Percentiles rank a stretch among this genome's conserved stretches.
Evolutionary conservation across 2,113 vertebrate genomes (phyloP).

Genomic region (Cygnus buccinator): DNA sequence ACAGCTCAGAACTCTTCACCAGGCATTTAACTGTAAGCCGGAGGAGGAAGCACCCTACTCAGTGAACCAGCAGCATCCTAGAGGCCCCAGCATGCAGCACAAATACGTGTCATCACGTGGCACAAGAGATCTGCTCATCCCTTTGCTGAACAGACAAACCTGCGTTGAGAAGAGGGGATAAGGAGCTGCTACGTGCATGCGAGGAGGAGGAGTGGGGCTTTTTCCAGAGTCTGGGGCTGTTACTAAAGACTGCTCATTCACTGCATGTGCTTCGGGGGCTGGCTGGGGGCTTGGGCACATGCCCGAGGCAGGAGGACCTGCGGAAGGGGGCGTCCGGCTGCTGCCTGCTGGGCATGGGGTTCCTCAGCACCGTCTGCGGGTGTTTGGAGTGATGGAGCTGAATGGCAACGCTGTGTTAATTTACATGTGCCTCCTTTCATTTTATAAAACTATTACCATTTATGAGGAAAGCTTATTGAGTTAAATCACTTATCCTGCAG

Average conservation of each 20-base stretch:
- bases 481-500: constrained; percentile 38
- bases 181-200: accelerated
- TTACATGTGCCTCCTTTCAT: neutral
- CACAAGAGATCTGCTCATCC: neutral
- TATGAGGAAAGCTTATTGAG: constrained; percentile 6
- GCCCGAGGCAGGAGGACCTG: no score
- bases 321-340: neutral
- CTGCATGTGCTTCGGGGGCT: no score
- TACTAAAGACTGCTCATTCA: no score
- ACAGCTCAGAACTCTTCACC: neutral
- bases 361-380: neutral
- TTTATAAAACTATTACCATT: neutral
- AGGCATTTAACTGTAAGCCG: neutral
- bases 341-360: neutral
- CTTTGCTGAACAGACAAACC: neutral
- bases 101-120: neutral
- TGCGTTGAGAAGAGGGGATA: accelerated
- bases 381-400: neutral
- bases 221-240: no score
- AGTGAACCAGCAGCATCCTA: neutral
- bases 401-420: neutral
- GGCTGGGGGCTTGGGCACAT: no score
- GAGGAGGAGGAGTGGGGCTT: neutral
- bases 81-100: accelerated
- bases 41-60: neutral